Percentiles rank a stretch among this genome's conserved stretches.
Conservation (phyloP, 2,113 vertebrate genomes). For the Phalacrocorax carbo region DNA sequence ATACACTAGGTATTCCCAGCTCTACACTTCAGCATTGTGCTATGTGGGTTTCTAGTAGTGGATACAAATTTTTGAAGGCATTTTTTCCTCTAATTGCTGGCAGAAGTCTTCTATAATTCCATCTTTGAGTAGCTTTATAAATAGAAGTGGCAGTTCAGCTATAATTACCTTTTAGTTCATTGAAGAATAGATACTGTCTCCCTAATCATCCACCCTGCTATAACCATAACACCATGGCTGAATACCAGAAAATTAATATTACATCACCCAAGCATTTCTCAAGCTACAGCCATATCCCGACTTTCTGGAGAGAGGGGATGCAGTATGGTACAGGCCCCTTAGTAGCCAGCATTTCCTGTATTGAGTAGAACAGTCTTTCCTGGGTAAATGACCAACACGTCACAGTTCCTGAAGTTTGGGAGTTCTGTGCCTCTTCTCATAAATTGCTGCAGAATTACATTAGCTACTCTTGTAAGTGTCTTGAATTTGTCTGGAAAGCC, state of each 20-base stretch:
- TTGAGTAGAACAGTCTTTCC: not conserved
- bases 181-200: not conserved
- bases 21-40: not conserved
- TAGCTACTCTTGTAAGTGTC: not conserved
- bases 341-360: not conserved
- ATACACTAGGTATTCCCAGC: not conserved
- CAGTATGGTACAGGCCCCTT: not conserved
- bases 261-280: not conserved
- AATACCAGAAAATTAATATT: not conserved
- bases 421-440: not conserved
- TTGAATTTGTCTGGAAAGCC: not conserved
- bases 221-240: not conserved
- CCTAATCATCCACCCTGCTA: not conserved
- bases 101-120: not conserved
- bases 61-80: not conserved
- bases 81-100: not conserved
- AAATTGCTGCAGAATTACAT: not conserved
- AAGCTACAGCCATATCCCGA: not conserved
- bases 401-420: not conserved
- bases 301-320: not conserved
- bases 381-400: not conserved
- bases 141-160: not conserved
- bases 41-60: not conserved
- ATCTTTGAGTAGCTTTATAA: conserved; percentile 7
- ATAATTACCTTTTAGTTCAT: not conserved